Base-by-base conservation (phyloP, 1,140 invertebrate genomes). In the Episyrphus balteatus region DNA sequence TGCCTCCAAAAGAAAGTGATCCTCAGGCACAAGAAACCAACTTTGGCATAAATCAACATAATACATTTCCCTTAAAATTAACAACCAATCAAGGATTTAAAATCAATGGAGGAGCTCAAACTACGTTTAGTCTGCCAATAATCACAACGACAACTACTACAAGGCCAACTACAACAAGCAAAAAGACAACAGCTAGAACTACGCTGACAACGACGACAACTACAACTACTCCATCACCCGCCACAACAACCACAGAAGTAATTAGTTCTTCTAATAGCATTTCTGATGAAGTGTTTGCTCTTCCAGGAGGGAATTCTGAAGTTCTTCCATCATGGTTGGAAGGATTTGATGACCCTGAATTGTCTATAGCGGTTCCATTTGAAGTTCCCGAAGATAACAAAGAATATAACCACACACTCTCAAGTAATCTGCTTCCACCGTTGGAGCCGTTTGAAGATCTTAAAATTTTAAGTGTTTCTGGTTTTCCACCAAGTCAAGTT, bases 351-450 rank as follows among this genome's bases (percentile, higher is more conserved):
- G 62, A 66, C 49, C 60, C 62, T 2, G 62, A 66, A 30, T 44
- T 66, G 18, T 62, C 65, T 47, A 62, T 62, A 30, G 62, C 62
- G 6, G 62, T 66, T 12, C 61, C 58, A n/a, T 66, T 56, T n/a
- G 52, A 55, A 5, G 52, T 58, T 39, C 62, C 62, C 40, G 54
- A 55, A 10, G 57, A 66, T 39, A 58, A 65, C 31, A 57, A 62
- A 45, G 49, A 65, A 42, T 66, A 66, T 21, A 66, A 66, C 31
- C 58, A 65, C 15, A 61, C 54, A 3, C 19, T 66, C 43, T 33
- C 44, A 5, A 51, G 51, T 3, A 62, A 66, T 33, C 30, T 66
- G 17, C 56, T 62, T 44, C 62, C 62, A 13, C 62, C 62, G 0
- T 55, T 50, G 7, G 62, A 66, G 44, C 62, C 62, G 3, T 66